Conservation (phyloP, 2,113 vertebrate genomes). For the Balaeniceps rex region DNA sequence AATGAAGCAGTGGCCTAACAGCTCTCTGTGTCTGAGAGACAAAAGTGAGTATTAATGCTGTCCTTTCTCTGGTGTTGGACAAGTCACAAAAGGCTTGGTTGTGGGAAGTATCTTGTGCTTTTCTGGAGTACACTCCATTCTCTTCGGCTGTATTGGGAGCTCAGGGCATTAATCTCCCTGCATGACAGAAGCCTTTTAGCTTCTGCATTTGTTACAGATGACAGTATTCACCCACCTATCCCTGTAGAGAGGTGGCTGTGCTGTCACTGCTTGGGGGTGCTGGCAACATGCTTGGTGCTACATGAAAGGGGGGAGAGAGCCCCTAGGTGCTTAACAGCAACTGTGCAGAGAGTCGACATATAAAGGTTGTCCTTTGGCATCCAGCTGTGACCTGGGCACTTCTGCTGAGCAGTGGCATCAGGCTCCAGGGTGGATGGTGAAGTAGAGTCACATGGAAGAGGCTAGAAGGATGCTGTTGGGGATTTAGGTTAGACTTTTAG, state of each 20-base stretch:
- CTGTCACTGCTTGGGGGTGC: not conserved
- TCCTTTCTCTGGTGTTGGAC: not conserved
- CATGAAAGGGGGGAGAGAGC: not conserved
- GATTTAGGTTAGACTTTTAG: not conserved
- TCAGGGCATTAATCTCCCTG: not conserved
- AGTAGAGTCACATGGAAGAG: not conserved
- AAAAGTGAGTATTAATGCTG: not conserved
- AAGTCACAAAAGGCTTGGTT: not conserved
- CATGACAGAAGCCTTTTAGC: not conserved
- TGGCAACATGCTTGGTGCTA: rapidly evolving
- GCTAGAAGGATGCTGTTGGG: not conserved
- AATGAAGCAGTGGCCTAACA: not conserved
- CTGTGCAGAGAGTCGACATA: not conserved
- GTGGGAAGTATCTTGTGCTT: not conserved
- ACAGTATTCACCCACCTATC: rapidly evolving
- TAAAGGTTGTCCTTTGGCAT: not conserved
- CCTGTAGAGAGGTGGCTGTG: rapidly evolving
- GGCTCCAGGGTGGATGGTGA: not conserved
- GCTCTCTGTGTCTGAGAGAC: not conserved
- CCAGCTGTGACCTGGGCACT: not conserved
- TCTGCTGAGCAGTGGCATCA: not conserved
- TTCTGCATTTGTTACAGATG: not conserved
- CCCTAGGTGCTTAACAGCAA: not conserved
- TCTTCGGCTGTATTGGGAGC: not conserved
- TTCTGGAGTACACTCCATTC: rapidly evolving